Evolutionary conservation across 2,888 invertebrate species (phyloP), one percentile per base, ranked within the genome.

Genomic region (Pseudococcus jackbeardsleyi): DNA sequence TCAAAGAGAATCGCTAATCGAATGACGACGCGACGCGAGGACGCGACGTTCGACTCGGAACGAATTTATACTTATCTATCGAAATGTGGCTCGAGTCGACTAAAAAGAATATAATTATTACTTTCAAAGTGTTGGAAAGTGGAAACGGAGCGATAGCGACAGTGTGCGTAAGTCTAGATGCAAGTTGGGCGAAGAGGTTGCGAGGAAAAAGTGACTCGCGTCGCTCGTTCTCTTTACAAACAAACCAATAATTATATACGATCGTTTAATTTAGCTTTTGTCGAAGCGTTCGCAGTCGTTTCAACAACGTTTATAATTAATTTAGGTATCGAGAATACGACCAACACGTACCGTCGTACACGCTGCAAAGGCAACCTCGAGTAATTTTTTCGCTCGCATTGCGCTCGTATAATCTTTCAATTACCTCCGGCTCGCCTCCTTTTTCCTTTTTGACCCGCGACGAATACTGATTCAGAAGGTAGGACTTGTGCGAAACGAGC

Each of bases 141-240:
- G 4, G 15, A 68, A 68, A 68, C 64, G 22, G 11, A 26, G 48
- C 48, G n/a, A 54, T 17, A 33, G 26, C 26, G 26, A 3, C 26
- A 7, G 54, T 54, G 42, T 42, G 42, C 9, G 9, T 42, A 42
- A 1, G n/a, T 7, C 7, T 54, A 15, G 26, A 33, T 33, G 54
- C n/a, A n/a, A 4, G 12, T 50, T 12, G 54, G 54, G 54, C 6
- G n/a, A 26, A 26, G 68, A 11, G 68, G 22, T 19, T 26, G 8
- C n/a, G 68, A 68, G 26, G 9, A 26, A 26, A 11, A 68, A 68
- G 26, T 3, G 68, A 64, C 22, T 22, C 22, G 68, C 17, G 48
- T 54, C 54, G 54, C n/a, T 54, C 54, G 54, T 54, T 54, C 54
- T 54, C 54, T 68, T 68, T 68, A 15, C 68, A 68, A 68, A 68